Evolutionary conservation across 2,888 invertebrate genomes (phyloP), one percentile per base, ranked within the genome.

Genomic region (Parthenolecanium corni): DNA sequence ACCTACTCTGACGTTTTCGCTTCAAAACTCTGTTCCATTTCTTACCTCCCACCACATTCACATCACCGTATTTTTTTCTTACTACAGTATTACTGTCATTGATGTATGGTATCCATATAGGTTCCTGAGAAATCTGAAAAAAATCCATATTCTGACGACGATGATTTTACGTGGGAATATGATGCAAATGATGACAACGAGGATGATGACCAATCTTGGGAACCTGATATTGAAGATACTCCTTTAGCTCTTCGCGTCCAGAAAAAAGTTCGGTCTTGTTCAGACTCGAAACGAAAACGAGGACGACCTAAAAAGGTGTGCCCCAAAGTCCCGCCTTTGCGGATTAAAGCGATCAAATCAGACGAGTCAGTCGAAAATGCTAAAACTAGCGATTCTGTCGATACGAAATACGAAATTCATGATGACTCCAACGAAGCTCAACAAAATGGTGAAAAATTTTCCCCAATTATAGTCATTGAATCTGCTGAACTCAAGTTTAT

Each of bases 211-310:
- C 25, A 31, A 18, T 42, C 44, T 11, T 24, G 23, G 6, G 47
- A 25, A 11, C 9, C 24, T 12, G 47, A 47, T 20, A 23, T 31
- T 4, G 57, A 57, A 6, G 57, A 57, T 11, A 57, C 57, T 18
- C 46, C 46, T 18, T 31, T 57, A 14, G 57, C 57, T 11, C 11
- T 46, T 18, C 57, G 57, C 18, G 9, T 18, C 5, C 6, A 49
- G 23, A 49, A 23, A 21, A 49, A 18, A 49, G 49, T 18, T 18
- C 6, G 20, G 14, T 20, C 20, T 3, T 21, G 12, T 23, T 54
- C 56, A 2, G 57, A 57, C 3, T 16, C 46, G 14, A 57, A 57
- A 47, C 57, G 57, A 12, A 57, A 57, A 57, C 57, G 57, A 14
- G 57, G 57, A 1, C 23, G 57, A 31, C 57, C 57, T 14, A 14